A percentile compares a stretch with the other conserved stretches of the same genome.
Evolutionary conservation across 2,113 vertebrate genomes (phyloP).

Genomic region (Condylura cristata): DNA sequence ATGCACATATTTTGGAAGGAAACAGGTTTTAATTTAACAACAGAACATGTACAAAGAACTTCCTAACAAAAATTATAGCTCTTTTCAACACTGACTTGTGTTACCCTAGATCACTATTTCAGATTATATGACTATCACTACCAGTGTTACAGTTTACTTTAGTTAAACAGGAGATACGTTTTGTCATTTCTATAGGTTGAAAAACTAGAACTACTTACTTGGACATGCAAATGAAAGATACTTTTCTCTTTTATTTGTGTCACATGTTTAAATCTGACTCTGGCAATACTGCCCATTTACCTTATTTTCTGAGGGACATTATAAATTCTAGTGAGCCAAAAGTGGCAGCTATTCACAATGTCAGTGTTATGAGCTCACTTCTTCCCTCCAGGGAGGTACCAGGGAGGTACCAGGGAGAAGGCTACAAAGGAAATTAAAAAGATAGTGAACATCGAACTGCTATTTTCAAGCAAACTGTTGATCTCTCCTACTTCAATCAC

Average conservation of each 20-base stretch:
- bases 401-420: not conserved
- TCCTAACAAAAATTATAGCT: not conserved
- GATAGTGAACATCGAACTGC: not conserved
- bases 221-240: not conserved
- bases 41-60: not conserved
- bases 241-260: not conserved
- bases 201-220: not conserved
- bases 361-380: not conserved
- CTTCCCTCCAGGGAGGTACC: not conserved
- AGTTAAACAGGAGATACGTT: not conserved
- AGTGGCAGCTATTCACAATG: not conserved
- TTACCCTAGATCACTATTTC: slow-evolving; percentile 28
- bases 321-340: not conserved
- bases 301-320: not conserved
- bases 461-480: not conserved
- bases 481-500: not conserved
- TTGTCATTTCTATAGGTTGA: slow-evolving; percentile 28
- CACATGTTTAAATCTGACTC: not conserved
- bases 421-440: not conserved
- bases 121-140: not conserved
- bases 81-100: not conserved
- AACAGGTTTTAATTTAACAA: slow-evolving; percentile 44
- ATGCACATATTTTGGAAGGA: not conserved
- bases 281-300: not conserved
- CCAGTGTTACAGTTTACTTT: not conserved